phyloP scores from a whole-genome alignment of 2,113 vertebrate species.

The Gnathonemus echidnorhynchus region DNA sequence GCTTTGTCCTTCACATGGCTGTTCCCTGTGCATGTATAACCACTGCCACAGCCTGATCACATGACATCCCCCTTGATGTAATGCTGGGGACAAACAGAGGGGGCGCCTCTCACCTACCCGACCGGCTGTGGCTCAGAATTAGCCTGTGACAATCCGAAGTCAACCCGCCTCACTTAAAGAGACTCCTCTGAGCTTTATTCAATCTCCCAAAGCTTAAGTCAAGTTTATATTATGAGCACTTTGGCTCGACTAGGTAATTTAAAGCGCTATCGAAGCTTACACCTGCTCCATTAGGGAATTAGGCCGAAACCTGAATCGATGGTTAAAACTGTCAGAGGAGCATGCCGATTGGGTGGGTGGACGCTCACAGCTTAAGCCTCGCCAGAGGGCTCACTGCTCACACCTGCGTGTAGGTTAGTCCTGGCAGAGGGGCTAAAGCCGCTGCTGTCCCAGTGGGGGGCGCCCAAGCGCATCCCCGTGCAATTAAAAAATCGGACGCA shows the following conservation, averaged over 20 bases:
- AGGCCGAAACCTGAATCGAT: conserved; percentile 60
- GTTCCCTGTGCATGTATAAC: not conserved
- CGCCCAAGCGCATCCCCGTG: conserved; percentile 56
- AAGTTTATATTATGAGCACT: conserved; percentile 52
- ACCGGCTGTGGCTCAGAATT: conserved; percentile 31
- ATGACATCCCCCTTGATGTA: not conserved
- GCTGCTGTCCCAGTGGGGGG: not conserved
- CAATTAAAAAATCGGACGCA: conserved; percentile 74
- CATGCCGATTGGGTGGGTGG: conserved; percentile 52
- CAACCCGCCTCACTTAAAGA: conserved; percentile 49
- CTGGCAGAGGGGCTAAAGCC: not conserved
- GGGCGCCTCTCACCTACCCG: not conserved
- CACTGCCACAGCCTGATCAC: not conserved
- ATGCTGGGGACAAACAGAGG: not conserved
- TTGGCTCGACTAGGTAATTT: conserved; percentile 59
- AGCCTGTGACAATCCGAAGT: conserved; percentile 46
- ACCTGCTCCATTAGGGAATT: conserved; percentile 67
- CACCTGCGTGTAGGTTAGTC: conserved; percentile 45
- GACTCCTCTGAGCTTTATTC: conserved; percentile 58
- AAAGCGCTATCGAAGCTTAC: conserved; percentile 65
- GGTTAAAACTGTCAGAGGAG: conserved; percentile 67
- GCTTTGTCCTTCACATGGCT: not conserved
- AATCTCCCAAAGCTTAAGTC: conserved; percentile 61
- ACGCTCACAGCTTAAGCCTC: conserved; percentile 53
- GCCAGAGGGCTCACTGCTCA: conserved; percentile 40